These are phyloP conservation scores for Aporophyla lueneburgensis DNA, from an alignment of 2,888 invertebrate genomes.

Conservation along the genomic window DNA sequence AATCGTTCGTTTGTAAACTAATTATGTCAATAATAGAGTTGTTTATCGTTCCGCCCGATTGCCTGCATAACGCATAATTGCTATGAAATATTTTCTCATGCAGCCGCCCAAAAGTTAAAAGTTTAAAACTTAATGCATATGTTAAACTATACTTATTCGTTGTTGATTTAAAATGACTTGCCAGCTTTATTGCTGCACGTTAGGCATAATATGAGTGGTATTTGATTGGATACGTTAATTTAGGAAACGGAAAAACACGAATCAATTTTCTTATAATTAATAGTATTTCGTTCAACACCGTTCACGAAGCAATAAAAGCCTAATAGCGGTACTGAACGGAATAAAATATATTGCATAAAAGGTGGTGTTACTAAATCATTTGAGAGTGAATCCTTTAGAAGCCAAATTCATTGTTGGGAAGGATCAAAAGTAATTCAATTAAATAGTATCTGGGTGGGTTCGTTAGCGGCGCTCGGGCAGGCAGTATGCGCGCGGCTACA, in stretches of 20 bases:
- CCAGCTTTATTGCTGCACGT: constrained; percentile 66
- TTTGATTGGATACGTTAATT: constrained; percentile 68
- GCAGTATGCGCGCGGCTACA: constrained; percentile 56
- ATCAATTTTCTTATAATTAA: constrained; percentile 55
- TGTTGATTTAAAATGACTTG: constrained; percentile 74
- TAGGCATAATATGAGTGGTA: constrained; percentile 50
- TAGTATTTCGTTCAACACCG: constrained; percentile 28
- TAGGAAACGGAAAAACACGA: constrained; percentile 53
- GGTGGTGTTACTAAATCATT: constrained; percentile 21
- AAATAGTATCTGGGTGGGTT: constrained; percentile 75
- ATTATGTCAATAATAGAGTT: constrained; percentile 86
- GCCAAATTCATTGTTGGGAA: constrained; percentile 62
- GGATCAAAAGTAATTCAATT: constrained; percentile 77
- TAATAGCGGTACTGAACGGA: neutral
- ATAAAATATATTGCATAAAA: constrained; percentile 32
- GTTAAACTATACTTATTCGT: constrained; percentile 69
- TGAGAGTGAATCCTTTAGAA: constrained; percentile 43
- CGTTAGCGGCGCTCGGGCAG: constrained; percentile 71
- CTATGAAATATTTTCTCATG: constrained; percentile 81
- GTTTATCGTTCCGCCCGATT: constrained; percentile 78
- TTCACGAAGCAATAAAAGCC: constrained; percentile 20
- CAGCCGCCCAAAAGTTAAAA: constrained; percentile 68
- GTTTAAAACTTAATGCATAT: constrained; percentile 62
- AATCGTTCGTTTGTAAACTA: constrained; percentile 75
- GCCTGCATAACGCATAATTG: constrained; percentile 79